Conservation (phyloP, 2,888 invertebrate genomes). For the Chymomyza caudatula region DNA sequence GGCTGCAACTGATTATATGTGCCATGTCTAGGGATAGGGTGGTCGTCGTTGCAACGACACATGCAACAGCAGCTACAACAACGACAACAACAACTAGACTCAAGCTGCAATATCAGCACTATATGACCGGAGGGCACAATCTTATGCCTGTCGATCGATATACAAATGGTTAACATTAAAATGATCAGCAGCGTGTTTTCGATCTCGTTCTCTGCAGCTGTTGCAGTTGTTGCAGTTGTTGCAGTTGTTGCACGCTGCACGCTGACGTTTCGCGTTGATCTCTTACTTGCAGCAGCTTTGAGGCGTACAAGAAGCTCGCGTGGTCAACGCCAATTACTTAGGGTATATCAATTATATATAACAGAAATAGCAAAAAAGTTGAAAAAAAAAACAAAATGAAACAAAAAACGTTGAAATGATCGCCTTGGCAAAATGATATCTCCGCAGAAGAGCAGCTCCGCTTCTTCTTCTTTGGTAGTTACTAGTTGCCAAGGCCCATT, state of each 20-base stretch:
- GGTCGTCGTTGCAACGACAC: background rate
- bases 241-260: background rate
- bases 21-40: background rate
- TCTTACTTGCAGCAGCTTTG: conserved; percentile 56
- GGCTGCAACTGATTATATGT: background rate
- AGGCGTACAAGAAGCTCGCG: conserved; percentile 43
- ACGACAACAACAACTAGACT: background rate
- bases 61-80: background rate
- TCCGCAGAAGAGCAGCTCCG: background rate
- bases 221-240: background rate
- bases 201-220: background rate
- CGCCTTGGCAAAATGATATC: conserved; percentile 49
- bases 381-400: background rate
- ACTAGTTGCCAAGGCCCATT: conserved; percentile 6
- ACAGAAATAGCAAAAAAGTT: conserved; percentile 57
- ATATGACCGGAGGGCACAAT: background rate
- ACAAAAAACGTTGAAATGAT: conserved; percentile 27
- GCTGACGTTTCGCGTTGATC: conserved; percentile 48
- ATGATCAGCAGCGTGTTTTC: conserved; percentile 2
- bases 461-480: conserved; percentile 7
- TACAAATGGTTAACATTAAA: conserved; percentile 57
- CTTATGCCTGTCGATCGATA: conserved; percentile 39
- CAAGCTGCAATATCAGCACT: background rate
- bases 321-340: conserved; percentile 73
- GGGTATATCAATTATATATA: conserved; percentile 72